Percentiles rank a stretch among this genome's conserved stretches.
These are phyloP conservation scores for Trachelus iudaicus DNA, from an alignment of 2,888 invertebrate species.

Conservation along the genomic window DNA sequence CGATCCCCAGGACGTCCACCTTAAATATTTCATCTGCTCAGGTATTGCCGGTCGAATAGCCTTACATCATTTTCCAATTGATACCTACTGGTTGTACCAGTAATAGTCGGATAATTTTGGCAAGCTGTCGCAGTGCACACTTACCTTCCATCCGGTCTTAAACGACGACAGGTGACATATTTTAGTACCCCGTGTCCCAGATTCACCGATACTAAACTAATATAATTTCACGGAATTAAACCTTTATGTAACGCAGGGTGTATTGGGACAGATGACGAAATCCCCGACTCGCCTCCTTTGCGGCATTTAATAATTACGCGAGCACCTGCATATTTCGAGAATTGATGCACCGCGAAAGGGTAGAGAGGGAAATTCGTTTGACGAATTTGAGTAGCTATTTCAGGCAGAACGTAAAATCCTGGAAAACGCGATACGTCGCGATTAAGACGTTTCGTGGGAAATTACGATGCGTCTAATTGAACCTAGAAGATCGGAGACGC, in stretches of 20 bases:
- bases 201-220: constrained; percentile 5
- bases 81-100: constrained; percentile 11
- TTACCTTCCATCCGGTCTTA: constrained; percentile 4
- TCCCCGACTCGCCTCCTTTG: too few relatives aligned
- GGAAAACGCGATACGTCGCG: too few relatives aligned
- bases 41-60: too few relatives aligned
- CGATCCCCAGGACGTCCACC: too few relatives aligned
- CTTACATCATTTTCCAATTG: constrained; percentile 21
- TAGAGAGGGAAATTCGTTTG: background rate
- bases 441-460: too few relatives aligned
- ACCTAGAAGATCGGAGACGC: too few relatives aligned
- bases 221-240: constrained; percentile 9
- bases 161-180: constrained; percentile 8
- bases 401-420: too few relatives aligned
- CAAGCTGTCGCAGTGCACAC: constrained; percentile 5
- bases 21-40: too few relatives aligned
- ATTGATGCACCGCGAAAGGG: background rate
- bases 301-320: too few relatives aligned
- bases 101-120: constrained; percentile 20
- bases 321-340: background rate
- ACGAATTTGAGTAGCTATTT: background rate
- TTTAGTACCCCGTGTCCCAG: constrained; percentile 11
- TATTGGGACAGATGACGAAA: too few relatives aligned
- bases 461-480: too few relatives aligned
- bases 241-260: background rate